These are phyloP conservation scores for Xiphophorus couchianus DNA, from an alignment of 2,113 vertebrate species.

Conservation along the genomic window DNA sequence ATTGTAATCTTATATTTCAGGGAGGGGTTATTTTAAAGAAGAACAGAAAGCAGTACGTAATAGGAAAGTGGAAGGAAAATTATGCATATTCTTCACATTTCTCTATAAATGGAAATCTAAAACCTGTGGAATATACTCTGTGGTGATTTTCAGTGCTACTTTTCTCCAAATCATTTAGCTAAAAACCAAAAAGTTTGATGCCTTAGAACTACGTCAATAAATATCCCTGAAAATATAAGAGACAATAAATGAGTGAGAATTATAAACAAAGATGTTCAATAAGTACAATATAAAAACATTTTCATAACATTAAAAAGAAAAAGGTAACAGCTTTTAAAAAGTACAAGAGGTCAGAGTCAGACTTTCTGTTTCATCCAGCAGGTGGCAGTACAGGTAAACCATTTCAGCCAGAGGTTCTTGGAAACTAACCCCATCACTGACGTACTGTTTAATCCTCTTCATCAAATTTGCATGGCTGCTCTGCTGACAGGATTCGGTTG, in stretches of 20 bases:
- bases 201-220: no score
- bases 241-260: no score
- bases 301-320: neutral
- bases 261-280: no score
- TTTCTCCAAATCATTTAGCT: neutral
- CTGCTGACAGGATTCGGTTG: conserved; percentile 27
- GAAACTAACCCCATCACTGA: conserved; percentile 48
- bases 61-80: no score
- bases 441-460: conserved; percentile 24
- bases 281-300: no score
- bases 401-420: neutral
- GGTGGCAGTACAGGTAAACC: conserved; percentile 50
- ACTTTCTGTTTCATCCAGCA: conserved; percentile 36
- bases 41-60: no score
- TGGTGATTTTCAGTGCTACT: neutral
- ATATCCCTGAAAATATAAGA: no score
- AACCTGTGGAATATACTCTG: neutral
- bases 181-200: neutral
- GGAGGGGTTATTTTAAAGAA: no score
- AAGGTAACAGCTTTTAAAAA: neutral
- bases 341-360: neutral
- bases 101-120: no score
- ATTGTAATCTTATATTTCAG: no score
- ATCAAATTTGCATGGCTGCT: conserved; percentile 45
- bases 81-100: no score